Evolutionary conservation across 2,113 vertebrate species (phyloP).

Genomic region (Dryoscopus gambensis): DNA sequence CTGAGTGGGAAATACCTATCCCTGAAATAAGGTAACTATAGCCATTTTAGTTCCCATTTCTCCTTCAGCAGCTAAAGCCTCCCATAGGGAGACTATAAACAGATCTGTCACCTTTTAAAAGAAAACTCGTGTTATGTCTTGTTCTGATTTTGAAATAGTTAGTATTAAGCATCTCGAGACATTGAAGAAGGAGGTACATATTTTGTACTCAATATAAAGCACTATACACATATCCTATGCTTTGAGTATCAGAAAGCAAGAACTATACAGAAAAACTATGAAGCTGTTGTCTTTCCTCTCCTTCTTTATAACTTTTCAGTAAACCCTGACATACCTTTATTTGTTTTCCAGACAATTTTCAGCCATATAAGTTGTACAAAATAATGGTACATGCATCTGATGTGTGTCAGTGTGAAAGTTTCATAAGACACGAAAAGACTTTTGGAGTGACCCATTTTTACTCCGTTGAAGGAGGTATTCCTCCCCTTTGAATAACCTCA

Average conservation of each 20-base stretch:
- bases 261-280: neutral
- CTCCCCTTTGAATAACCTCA: neutral
- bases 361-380: slow-evolving; percentile 44
- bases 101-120: neutral
- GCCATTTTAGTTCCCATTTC: neutral
- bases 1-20: neutral
- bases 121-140: neutral
- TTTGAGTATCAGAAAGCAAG: neutral
- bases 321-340: neutral
- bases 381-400: neutral
- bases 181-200: neutral
- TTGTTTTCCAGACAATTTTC: slow-evolving; percentile 21
- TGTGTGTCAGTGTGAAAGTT: slow-evolving; percentile 58
- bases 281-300: neutral
- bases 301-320: neutral
- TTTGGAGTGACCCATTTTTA: slow-evolving; percentile 69
- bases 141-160: neutral
- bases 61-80: neutral
- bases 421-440: slow-evolving; percentile 70
- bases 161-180: neutral
- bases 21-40: neutral
- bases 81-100: neutral
- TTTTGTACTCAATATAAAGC: neutral
- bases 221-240: neutral
- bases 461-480: slow-evolving; percentile 76